Conservation (phyloP, 2,888 invertebrate species). For the Metacarcinus magister region DNA sequence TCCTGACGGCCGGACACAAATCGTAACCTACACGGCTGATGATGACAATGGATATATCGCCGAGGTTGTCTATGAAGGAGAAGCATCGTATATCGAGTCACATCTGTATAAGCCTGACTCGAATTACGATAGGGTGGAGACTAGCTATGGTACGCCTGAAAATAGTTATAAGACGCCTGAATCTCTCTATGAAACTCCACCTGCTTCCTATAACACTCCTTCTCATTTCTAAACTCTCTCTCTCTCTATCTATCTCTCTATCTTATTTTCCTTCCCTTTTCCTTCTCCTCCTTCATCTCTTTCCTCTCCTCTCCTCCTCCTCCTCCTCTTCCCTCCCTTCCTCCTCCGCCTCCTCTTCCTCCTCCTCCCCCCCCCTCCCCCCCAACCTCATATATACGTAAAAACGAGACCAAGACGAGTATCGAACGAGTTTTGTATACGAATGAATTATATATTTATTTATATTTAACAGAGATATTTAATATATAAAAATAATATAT, state of each 20-base stretch:
- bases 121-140: not conserved
- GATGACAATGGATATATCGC: conserved; percentile 72
- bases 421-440: no score
- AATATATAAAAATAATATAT: not conserved
- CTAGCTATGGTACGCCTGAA: not conserved
- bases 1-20: conserved; percentile 80
- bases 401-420: not conserved
- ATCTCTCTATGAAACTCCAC: not conserved
- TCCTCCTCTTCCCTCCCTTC: not conserved
- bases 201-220: not conserved
- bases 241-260: not conserved
- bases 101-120: conserved; percentile 31
- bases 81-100: conserved; percentile 54
- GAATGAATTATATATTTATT: not conserved
- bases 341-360: not conserved
- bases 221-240: not conserved
- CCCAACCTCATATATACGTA: not conserved
- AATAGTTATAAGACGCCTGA: not conserved
- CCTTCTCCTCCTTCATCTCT: not conserved
- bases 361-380: not conserved
- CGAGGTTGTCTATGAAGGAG: conserved; percentile 71
- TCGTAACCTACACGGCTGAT: conserved; percentile 78
- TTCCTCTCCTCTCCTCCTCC: not conserved
- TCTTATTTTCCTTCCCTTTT: no score
- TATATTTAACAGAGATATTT: not conserved